phyloP scores from a whole-genome alignment of 2,113 vertebrate genomes.

The Corydoras maculifer region DNA sequence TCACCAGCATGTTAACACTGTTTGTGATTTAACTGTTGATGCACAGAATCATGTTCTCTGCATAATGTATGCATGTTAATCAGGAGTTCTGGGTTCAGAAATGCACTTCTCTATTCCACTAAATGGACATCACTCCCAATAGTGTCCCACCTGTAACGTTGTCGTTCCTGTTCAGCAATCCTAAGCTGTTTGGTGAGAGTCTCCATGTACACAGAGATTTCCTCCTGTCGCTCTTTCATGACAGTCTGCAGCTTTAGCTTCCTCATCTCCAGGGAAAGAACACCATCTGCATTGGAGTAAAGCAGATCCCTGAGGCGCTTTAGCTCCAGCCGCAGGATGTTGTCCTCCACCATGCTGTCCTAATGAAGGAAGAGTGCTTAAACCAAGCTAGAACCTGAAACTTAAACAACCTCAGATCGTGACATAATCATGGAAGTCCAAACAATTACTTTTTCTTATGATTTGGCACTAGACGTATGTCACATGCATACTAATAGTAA shows the following conservation, averaged over 20 bases:
- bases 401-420: background rate
- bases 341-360: slow-evolving; percentile 83
- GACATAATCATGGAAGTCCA: too few species aligned
- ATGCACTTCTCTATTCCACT: too few species aligned
- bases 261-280: slow-evolving; percentile 79
- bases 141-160: slow-evolving; percentile 70
- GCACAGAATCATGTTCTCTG: too few species aligned
- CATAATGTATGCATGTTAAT: too few species aligned
- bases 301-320: slow-evolving; percentile 71
- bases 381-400: too few species aligned
- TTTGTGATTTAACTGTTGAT: too few species aligned
- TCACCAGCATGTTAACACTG: too few species aligned
- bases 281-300: slow-evolving; percentile 70
- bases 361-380: slow-evolving; percentile 43
- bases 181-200: slow-evolving; percentile 77
- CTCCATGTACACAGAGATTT: slow-evolving; percentile 75
- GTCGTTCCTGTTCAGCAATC: slow-evolving; percentile 77
- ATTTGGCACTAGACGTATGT: too few species aligned
- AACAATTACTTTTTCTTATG: too few species aligned
- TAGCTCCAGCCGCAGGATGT: slow-evolving; percentile 77
- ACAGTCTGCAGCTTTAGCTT: slow-evolving; percentile 68
- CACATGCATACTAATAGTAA: too few species aligned
- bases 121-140: too few species aligned
- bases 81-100: too few species aligned
- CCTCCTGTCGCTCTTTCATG: slow-evolving; percentile 77